Base-by-base conservation (phyloP, 2,797 vertebrate species). In the Emydoidea blandingii region DNA sequence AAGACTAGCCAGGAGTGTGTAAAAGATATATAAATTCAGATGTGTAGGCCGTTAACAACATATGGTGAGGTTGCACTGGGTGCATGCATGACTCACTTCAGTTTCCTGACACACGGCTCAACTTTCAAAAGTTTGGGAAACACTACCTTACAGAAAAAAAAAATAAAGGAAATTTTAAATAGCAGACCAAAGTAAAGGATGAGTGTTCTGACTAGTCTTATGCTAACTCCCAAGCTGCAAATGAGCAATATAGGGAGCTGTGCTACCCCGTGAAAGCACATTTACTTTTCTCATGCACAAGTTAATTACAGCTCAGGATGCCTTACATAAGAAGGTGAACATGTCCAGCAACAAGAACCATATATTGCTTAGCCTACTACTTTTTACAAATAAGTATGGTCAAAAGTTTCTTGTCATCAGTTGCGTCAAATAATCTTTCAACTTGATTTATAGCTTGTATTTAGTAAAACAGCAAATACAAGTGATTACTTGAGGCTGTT, bases 41-140 rank as follows among this genome's bases (percentile, higher is more conserved):
- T 56, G 8, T 87, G 72, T 72, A 86, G n/a, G 8, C 62, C 23
- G 57, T 84, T 72, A 12, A 5, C 79, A 88, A 41, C 18, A 2
- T 14, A 34, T 0, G 2, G 16, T 81, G 18, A 44, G 27, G 8
- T 68, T 37, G n/a, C 65, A 76, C 41, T 27, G 41, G 44, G 27
- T 76, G 41, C 14, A 19, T 62, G 29, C 21, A 81, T 90, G 93
- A 94, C 3, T 31, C 59, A 2, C 41, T 62, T 85, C 1, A 56
- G 27, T 88, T 83, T 94, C 34, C 31, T 82, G 53, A 34, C 1
- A 1, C 12, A 82, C 44, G 8, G 52, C 79, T 92, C 41, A 10
- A 9, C 85, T 95, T 76, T 93, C 57, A 31, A 90, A 81, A 74
- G 18, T 54, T 83, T 81, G 25, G 2, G 81, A 47, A 44, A 41